These are phyloP conservation scores for Drosophila affinis DNA, from an alignment of 2,888 invertebrate genomes.

Conservation along the genomic window DNA sequence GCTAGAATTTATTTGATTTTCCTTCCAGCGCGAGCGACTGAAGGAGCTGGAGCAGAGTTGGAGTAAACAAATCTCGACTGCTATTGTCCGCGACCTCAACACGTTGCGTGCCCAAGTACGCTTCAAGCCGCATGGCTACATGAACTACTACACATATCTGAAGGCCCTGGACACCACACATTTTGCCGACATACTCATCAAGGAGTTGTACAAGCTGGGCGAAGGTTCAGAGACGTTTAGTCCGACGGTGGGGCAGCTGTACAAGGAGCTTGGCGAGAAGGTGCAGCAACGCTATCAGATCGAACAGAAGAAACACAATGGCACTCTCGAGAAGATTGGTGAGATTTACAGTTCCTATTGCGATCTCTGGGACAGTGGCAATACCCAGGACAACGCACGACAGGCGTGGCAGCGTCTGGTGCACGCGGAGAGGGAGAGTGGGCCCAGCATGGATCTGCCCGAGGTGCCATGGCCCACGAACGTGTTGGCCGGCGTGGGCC, in stretches of 20 bases:
- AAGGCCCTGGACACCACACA: conserved; percentile 86
- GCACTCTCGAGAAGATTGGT: conserved; percentile 87
- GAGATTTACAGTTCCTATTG: conserved; percentile 87
- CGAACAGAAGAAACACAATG: conserved; percentile 87
- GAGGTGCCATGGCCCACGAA: conserved; percentile 88
- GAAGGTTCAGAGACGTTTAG: conserved; percentile 92
- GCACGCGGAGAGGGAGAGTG: conserved; percentile 84
- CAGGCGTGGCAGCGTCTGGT: conserved; percentile 90
- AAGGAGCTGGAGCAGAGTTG: conserved; percentile 87
- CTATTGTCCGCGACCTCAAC: conserved; percentile 89
- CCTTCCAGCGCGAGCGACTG: conserved; percentile 86
- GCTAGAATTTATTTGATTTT: not conserved
- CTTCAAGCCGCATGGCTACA: conserved; percentile 85
- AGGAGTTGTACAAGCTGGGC: conserved; percentile 89
- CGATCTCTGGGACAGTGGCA: conserved; percentile 86
- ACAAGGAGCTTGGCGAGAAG: conserved; percentile 88
- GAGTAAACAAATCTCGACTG: conserved; percentile 86
- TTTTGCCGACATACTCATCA: conserved; percentile 87
- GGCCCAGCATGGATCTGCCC: conserved; percentile 86
- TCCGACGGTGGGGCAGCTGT: conserved; percentile 87
- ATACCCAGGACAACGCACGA: conserved; percentile 85
- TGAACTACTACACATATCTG: conserved; percentile 90
- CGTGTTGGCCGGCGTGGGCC: conserved; percentile 88
- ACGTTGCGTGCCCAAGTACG: conserved; percentile 87
- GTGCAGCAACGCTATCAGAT: conserved; percentile 88